phyloP scores from a whole-genome alignment of 2,888 invertebrate species.

The Augochlorella aurata region DNA sequence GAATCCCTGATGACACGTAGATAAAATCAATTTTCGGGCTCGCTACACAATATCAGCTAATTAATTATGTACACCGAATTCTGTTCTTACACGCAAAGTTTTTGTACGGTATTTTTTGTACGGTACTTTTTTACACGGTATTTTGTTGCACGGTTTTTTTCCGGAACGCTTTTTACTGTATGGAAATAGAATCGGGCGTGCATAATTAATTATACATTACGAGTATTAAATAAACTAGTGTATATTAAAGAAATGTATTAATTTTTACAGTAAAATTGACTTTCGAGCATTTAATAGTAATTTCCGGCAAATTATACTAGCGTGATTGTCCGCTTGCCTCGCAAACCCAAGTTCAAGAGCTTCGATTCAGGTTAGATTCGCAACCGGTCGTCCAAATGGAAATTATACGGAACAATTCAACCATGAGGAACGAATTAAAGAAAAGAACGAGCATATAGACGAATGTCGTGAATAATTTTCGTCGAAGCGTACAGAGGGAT shows the following conservation, averaged over 20 bases:
- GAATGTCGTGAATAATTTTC: conserved; percentile 44
- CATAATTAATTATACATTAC: no score
- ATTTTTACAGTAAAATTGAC: not conserved
- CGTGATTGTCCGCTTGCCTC: not conserved
- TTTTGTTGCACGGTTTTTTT: no score
- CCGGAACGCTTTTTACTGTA: no score
- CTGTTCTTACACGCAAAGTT: no score
- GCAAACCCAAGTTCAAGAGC: not conserved
- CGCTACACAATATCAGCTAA: not conserved
- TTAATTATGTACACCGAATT: not conserved
- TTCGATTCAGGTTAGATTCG: not conserved
- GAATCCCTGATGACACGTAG: not conserved
- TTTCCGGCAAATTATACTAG: not conserved
- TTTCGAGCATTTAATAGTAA: not conserved
- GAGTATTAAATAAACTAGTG: no score
- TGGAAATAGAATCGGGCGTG: no score
- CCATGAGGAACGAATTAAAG: not conserved
- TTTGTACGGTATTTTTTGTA: no score
- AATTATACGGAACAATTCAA: not conserved
- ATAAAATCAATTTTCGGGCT: not conserved
- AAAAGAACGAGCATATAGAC: not conserved
- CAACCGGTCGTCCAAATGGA: not conserved
- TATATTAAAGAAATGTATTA: no score
- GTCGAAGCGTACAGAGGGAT: conserved; percentile 24
- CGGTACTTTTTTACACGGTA: no score